These are phyloP conservation scores for Neodiprion lecontei DNA, from an alignment of 1,140 invertebrate genomes.

Conservation along the genomic window DNA sequence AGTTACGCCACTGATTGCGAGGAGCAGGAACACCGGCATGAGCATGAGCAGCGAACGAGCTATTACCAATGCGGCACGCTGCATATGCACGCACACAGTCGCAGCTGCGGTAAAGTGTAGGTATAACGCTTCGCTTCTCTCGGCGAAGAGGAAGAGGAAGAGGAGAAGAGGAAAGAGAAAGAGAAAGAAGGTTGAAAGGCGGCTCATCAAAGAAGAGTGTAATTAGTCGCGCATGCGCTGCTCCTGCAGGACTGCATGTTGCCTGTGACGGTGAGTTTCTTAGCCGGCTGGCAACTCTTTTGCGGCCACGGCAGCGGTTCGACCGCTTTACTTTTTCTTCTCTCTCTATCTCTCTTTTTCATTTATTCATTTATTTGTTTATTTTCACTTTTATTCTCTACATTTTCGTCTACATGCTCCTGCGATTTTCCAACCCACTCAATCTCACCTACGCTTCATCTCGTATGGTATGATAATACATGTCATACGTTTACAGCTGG, in stretches of 20 bases:
- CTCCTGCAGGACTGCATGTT: neutral
- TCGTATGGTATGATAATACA: neutral
- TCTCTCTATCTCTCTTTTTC: neutral
- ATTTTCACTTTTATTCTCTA: neutral
- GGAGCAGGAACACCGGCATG: too few relatives aligned
- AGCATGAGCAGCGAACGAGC: too few relatives aligned
- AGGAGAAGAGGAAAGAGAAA: neutral
- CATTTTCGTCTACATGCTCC: neutral
- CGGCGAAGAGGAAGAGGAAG: neutral
- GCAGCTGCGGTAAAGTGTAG: neutral
- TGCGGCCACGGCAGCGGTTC: neutral
- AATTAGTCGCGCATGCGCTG: constrained; percentile 18
- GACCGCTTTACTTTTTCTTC: neutral
- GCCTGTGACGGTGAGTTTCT: neutral
- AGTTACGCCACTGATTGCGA: too few relatives aligned
- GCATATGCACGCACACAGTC: too few relatives aligned
- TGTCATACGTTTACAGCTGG: neutral
- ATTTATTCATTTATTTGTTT: neutral
- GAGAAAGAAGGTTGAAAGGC: neutral
- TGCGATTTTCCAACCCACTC: neutral
- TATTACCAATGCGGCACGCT: too few relatives aligned
- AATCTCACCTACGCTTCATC: neutral
- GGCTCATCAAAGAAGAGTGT: neutral
- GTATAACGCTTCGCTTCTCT: neutral
- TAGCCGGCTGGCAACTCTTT: neutral